Conservation (phyloP, 2,888 invertebrate species). For the Drosophila borealis region DNA sequence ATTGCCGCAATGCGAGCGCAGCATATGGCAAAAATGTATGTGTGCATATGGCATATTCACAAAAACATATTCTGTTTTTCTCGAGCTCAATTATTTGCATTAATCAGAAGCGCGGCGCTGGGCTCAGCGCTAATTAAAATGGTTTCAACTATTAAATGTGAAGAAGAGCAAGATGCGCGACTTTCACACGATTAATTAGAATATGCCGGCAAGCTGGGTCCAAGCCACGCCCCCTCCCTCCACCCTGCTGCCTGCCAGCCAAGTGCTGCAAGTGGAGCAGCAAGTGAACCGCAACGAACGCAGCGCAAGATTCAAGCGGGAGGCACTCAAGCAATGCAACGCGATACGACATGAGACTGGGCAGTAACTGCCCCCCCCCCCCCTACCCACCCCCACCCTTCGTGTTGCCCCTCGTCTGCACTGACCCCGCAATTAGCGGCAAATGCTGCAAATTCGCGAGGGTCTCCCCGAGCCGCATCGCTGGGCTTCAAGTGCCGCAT, state of each 20-base stretch:
- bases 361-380: constrained; percentile 9
- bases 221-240: neutral
- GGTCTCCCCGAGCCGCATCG: constrained; percentile 16
- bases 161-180: constrained; percentile 27
- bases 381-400: constrained; percentile 1
- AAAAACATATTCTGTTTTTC: constrained; percentile 6
- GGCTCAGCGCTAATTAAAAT: constrained; percentile 61
- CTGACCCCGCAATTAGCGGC: constrained; percentile 65
- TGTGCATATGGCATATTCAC: neutral
- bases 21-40: constrained; percentile 22
- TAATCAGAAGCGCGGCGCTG: constrained; percentile 30
- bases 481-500: constrained; percentile 2
- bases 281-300: constrained; percentile 68
- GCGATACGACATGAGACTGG: constrained; percentile 40
- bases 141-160: constrained; percentile 29
- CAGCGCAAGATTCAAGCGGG: constrained; percentile 46
- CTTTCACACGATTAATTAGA: constrained; percentile 70
- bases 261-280: constrained; percentile 39
- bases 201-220: constrained; percentile 2
- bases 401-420: neutral
- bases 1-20: constrained; percentile 41
- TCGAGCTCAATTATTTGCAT: constrained; percentile 45
- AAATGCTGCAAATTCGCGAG: constrained; percentile 58
- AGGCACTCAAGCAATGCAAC: constrained; percentile 53
- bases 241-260: neutral